Conservation (phyloP, 2,797 vertebrate genomes). For the Paramormyrops hopkinsi region DNA sequence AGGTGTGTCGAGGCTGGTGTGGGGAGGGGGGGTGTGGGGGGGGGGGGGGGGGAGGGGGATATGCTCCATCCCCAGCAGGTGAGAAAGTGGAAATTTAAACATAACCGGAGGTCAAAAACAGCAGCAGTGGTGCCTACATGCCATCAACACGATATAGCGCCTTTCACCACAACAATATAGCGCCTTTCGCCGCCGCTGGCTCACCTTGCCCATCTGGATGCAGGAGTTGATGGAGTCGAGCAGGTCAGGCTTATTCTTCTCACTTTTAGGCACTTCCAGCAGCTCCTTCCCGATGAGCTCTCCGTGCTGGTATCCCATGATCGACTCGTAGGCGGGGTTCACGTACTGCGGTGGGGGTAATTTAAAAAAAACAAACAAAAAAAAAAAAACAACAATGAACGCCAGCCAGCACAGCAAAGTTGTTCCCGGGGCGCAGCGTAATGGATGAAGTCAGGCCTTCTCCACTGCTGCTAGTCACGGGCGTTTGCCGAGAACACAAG, state of each 20-base stretch:
- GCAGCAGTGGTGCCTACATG: not conserved
- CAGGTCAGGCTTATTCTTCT: conserved; percentile 92
- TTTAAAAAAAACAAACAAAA: not conserved
- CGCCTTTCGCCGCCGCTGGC: conserved; percentile 20
- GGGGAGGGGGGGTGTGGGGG: no score
- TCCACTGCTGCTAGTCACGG: conserved; percentile 14
- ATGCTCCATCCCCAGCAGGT: not conserved
- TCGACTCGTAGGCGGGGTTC: conserved; percentile 90
- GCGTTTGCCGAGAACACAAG: conserved; percentile 26
- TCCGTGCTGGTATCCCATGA: conserved; percentile 89
- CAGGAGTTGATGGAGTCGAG: conserved; percentile 91
- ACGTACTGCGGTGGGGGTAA: conserved; percentile 69
- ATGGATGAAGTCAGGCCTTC: conserved; percentile 16
- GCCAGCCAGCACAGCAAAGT: not conserved
- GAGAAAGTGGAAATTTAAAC: not conserved
- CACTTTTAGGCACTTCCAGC: conserved; percentile 91
- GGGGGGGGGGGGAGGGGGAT: no score
- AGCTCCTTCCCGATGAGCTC: conserved; percentile 92
- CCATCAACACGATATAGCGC: not conserved
- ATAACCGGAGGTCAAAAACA: not conserved
- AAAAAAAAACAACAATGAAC: not conserved
- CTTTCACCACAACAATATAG: not conserved
- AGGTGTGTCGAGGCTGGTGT: no score
- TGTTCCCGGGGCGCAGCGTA: not conserved
- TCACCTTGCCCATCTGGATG: conserved; percentile 92